Evolutionary conservation across 2,888 invertebrate species (phyloP).

Genomic region (Tinea semifulvella): DNA sequence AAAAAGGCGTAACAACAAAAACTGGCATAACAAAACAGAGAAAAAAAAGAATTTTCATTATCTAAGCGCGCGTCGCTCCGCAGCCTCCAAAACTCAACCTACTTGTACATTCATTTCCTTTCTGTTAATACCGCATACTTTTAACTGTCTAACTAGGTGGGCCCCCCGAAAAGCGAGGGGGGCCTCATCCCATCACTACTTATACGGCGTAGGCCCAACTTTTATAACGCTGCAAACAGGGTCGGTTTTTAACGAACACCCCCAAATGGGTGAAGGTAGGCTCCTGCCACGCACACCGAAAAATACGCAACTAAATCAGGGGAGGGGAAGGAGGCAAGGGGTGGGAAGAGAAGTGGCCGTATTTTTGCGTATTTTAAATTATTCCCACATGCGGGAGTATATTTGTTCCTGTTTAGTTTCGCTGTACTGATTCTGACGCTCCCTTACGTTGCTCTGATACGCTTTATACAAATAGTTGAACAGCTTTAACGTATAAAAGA

Average conservation of each 20-base stretch:
- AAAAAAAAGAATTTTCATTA: constrained; percentile 58
- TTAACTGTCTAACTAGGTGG: constrained; percentile 66
- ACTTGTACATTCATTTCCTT: constrained; percentile 67
- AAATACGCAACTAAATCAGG: constrained; percentile 53
- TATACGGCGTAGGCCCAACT: constrained; percentile 66
- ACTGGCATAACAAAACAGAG: constrained; percentile 32
- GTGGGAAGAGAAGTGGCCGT: constrained; percentile 55
- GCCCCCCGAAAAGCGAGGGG: constrained; percentile 19
- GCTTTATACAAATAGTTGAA: constrained; percentile 7
- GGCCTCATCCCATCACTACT: constrained; percentile 51
- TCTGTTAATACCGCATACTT: constrained; percentile 67
- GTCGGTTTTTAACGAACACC: constrained; percentile 64
- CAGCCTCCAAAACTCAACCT: constrained; percentile 47
- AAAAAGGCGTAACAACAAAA: constrained; percentile 25
- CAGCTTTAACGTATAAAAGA: background rate
- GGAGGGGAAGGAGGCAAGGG: constrained; percentile 32
- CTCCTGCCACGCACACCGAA: constrained; percentile 65
- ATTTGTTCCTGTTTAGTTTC: constrained; percentile 41
- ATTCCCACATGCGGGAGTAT: constrained; percentile 54
- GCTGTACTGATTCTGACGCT: constrained; percentile 12
- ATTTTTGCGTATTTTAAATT: constrained; percentile 67
- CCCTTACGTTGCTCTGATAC: background rate
- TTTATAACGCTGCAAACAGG: constrained; percentile 65
- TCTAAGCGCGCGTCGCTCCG: constrained; percentile 48
- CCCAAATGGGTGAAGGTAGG: constrained; percentile 34